Evolutionary conservation across 2,113 vertebrate genomes (phyloP).

Genomic region (Cyrtonyx montezumae): DNA sequence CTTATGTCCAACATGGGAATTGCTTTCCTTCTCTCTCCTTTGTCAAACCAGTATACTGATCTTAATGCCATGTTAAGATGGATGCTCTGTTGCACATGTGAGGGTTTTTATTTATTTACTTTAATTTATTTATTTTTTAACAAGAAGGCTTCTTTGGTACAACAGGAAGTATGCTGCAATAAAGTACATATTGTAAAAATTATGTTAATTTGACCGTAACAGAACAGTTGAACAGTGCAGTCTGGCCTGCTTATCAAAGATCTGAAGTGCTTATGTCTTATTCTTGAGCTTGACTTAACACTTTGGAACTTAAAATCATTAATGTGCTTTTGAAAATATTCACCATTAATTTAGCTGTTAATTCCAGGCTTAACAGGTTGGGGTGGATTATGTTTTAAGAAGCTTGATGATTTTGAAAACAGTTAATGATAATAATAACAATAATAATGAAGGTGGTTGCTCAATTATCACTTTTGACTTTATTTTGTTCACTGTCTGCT

Average conservation of each 20-base stretch:
- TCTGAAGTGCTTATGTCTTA: neutral
- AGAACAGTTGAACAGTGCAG: neutral
- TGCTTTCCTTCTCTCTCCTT: neutral
- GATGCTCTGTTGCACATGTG: fast-evolving
- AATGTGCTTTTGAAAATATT: neutral
- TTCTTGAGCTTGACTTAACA: neutral
- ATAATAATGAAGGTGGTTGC: neutral
- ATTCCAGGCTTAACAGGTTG: neutral
- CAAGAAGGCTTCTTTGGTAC: neutral
- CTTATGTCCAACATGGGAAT: neutral
- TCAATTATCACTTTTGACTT: neutral
- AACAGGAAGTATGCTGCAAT: neutral
- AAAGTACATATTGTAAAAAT: neutral
- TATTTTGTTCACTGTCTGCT: neutral
- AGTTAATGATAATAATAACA: neutral
- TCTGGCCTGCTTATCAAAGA: neutral
- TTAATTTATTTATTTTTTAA: neutral
- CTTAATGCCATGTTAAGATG: neutral
- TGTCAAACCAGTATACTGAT: neutral
- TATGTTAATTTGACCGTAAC: neutral
- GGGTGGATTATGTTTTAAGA: neutral
- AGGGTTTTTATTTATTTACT: neutral
- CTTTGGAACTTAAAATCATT: neutral
- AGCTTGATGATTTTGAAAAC: neutral
- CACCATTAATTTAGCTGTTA: neutral